Evolutionary conservation across 2,113 vertebrate species (phyloP).

Genomic region (Physeter macrocephalus): DNA sequence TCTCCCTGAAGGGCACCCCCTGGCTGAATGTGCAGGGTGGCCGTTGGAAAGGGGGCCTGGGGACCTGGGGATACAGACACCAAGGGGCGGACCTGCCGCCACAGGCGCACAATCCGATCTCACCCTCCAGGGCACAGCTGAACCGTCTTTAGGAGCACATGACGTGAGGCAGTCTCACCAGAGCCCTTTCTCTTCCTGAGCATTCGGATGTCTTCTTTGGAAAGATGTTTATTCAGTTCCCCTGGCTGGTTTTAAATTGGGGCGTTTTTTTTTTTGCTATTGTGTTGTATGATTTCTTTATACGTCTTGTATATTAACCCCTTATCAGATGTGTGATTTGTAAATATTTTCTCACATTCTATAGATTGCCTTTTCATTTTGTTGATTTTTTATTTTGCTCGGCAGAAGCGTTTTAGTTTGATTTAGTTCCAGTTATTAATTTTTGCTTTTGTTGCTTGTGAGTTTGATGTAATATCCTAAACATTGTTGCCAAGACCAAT

Average conservation of each 20-base stretch:
- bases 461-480: neutral
- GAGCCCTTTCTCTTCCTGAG: neutral
- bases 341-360: neutral
- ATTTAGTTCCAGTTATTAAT: neutral
- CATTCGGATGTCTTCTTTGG: neutral
- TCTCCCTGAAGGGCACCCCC: neutral
- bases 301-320: neutral
- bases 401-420: neutral
- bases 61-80: neutral
- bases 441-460: neutral
- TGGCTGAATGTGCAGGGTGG: neutral
- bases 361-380: neutral
- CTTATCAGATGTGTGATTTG: neutral
- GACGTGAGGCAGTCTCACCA: neutral
- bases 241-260: neutral
- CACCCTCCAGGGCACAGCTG: too few relatives aligned
- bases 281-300: neutral
- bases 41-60: neutral
- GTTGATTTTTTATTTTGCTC: neutral
- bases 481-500: neutral
- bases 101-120: neutral
- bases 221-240: neutral
- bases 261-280: neutral
- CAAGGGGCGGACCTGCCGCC: too few relatives aligned
- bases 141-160: neutral